Conservation (phyloP, 2,888 invertebrate species). For the Liposcelis brunnea region DNA sequence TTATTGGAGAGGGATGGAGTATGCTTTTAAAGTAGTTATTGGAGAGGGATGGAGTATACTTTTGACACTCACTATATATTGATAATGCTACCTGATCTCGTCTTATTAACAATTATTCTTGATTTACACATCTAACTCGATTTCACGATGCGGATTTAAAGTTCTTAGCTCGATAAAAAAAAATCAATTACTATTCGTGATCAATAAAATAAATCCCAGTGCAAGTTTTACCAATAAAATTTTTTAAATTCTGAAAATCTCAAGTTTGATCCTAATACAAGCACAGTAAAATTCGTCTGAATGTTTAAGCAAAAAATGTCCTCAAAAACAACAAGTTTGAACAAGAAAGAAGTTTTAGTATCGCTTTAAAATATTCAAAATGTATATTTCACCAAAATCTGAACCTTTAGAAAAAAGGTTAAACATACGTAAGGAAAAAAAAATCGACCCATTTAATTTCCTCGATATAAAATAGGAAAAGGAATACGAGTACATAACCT, state of each 20-base stretch:
- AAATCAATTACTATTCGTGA: neutral
- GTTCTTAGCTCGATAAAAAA: neutral
- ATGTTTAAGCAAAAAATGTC: too few relatives aligned
- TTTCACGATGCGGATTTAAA: neutral
- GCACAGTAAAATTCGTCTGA: too few relatives aligned
- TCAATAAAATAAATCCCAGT: too few relatives aligned
- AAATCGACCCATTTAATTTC: neutral
- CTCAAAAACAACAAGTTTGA: too few relatives aligned
- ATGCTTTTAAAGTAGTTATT: neutral
- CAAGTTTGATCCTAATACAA: too few relatives aligned
- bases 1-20: slow-evolving; percentile 1
- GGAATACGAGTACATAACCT: neutral
- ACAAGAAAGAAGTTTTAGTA: too few relatives aligned
- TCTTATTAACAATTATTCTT: slow-evolving; percentile 5
- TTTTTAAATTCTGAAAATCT: too few relatives aligned
- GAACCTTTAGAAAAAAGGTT: too few relatives aligned
- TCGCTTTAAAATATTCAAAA: too few relatives aligned
- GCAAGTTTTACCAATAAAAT: too few relatives aligned
- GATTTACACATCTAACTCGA: neutral
- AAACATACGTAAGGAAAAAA: too few relatives aligned
- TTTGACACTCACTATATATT: slow-evolving; percentile 4
- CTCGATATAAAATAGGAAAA: neutral
- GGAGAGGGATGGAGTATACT: neutral
- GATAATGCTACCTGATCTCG: slow-evolving; percentile 5
- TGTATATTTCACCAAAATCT: too few relatives aligned